A percentile compares a stretch with the other conserved stretches of the same genome.
These are phyloP conservation scores for Cliona cf. orientalis DNA, from an alignment of 37 sponge, comb jelly and placozoan genomes.

Conservation along the genomic window DNA sequence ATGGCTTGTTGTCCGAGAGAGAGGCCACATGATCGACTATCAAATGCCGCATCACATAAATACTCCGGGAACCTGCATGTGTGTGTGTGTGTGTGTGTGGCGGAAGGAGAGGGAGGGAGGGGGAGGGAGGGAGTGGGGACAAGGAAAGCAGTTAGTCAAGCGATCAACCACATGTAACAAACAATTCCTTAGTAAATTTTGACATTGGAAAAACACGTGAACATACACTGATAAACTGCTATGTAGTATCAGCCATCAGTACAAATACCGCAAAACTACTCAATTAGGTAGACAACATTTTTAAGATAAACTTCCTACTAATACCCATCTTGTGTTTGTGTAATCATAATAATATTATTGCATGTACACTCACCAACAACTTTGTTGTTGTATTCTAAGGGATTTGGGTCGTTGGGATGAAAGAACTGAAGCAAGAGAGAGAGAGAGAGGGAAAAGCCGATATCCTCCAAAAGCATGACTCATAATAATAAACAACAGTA, in stretches of 20 bases:
- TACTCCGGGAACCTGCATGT: conserved; percentile 11
- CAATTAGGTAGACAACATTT: too few relatives aligned
- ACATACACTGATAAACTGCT: too few relatives aligned
- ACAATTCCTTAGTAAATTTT: too few relatives aligned
- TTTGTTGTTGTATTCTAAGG: neutral
- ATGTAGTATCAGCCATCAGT: too few relatives aligned
- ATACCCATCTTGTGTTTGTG: neutral
- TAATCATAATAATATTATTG: neutral
- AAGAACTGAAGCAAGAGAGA: conserved; percentile 19
- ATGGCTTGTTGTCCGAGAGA: conserved; percentile 9
- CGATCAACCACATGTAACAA: too few relatives aligned
- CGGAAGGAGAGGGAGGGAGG: conserved; percentile 1
- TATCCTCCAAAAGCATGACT: neutral
- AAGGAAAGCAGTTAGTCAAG: too few relatives aligned
- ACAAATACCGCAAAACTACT: too few relatives aligned
- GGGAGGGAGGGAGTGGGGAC: conserved; percentile 2
- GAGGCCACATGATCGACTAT: conserved; percentile 20
- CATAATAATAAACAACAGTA: neutral
- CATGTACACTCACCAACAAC: conserved; percentile 23
- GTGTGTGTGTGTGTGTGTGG: conserved; percentile 11
- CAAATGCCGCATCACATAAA: conserved; percentile 2
- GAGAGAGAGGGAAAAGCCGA: neutral
- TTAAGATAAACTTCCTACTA: too few relatives aligned
- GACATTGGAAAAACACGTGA: too few relatives aligned
- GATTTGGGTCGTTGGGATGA: conserved; percentile 22